Evolutionary conservation across 1,140 invertebrate species (phyloP).

Genomic region (Nylanderia fulva): DNA sequence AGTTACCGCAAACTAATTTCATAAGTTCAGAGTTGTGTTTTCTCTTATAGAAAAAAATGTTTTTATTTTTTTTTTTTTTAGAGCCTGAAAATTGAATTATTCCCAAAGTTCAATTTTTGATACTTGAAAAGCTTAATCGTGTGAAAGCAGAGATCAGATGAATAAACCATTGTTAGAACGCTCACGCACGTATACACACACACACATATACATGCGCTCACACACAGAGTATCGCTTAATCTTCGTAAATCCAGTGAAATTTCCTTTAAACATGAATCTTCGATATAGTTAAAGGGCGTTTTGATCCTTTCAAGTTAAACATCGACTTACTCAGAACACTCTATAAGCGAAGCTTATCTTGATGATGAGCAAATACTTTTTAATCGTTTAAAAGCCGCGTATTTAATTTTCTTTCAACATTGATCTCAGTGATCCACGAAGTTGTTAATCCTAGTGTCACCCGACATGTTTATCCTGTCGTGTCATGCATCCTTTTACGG

Average conservation of each 20-base stretch:
- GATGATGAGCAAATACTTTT: neutral
- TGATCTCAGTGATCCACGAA: neutral
- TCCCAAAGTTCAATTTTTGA: neutral
- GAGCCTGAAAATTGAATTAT: neutral
- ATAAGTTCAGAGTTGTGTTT: neutral
- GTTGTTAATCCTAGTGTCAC: slow-evolving; percentile 1
- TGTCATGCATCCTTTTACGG: neutral
- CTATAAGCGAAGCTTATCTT: neutral
- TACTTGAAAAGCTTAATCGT: neutral
- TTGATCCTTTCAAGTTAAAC: neutral
- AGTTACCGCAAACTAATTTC: neutral
- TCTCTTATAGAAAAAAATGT: neutral
- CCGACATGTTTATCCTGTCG: neutral
- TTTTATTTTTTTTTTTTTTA: neutral
- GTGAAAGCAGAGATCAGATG: neutral
- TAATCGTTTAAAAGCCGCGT: slow-evolving; percentile 20
- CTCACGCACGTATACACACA: neutral
- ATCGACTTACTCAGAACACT: neutral
- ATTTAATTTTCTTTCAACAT: slow-evolving; percentile 7
- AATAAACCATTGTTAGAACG: neutral
- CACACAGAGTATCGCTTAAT: slow-evolving; percentile 25
- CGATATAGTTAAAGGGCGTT: slow-evolving; percentile 8
- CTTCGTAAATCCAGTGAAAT: slow-evolving; percentile 31
- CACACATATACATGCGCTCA: neutral
- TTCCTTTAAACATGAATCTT: slow-evolving; percentile 34